A percentile compares a stretch with the other conserved stretches of the same genome.
phyloP scores from a whole-genome alignment of 2,888 invertebrate genomes.

The Dyspetes luteomarginatus region DNA sequence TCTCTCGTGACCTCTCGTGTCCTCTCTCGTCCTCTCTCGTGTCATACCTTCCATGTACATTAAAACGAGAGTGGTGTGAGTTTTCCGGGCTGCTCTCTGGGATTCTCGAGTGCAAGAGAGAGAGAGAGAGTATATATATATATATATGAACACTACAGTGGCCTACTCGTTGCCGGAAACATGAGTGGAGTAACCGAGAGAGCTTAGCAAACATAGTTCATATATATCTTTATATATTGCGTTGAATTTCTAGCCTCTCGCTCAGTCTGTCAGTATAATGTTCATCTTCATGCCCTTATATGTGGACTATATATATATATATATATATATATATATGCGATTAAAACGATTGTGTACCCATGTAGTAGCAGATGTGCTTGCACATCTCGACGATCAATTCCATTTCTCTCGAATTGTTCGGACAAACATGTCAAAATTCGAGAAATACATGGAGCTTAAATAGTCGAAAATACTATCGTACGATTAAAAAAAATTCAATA shows the following conservation, averaged over 20 bases:
- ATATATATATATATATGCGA: background rate
- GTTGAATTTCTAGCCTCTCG: slow-evolving; percentile 55
- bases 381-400: too few relatives aligned
- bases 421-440: background rate
- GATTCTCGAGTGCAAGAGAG: slow-evolving; percentile 14
- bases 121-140: slow-evolving; percentile 28
- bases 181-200: slow-evolving; percentile 69
- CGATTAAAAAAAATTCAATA: too few relatives aligned
- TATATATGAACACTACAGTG: too few relatives aligned
- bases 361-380: background rate
- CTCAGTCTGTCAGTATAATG: slow-evolving; percentile 50
- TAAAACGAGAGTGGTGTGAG: slow-evolving; percentile 40
- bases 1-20: slow-evolving; percentile 6
- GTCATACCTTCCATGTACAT: slow-evolving; percentile 45
- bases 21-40: background rate
- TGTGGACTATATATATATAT: background rate
- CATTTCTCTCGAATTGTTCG: background rate
- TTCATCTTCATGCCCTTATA: background rate
- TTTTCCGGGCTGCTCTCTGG: slow-evolving; percentile 39
- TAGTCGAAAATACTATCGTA: too few relatives aligned
- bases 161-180: slow-evolving; percentile 65
- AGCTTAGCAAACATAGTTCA: slow-evolving; percentile 68
- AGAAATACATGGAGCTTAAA: too few relatives aligned
- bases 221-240: slow-evolving; percentile 64
- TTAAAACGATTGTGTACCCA: background rate